Evolutionary conservation across 2,888 invertebrate species (phyloP).

Genomic region (Pollenia labialis): DNA sequence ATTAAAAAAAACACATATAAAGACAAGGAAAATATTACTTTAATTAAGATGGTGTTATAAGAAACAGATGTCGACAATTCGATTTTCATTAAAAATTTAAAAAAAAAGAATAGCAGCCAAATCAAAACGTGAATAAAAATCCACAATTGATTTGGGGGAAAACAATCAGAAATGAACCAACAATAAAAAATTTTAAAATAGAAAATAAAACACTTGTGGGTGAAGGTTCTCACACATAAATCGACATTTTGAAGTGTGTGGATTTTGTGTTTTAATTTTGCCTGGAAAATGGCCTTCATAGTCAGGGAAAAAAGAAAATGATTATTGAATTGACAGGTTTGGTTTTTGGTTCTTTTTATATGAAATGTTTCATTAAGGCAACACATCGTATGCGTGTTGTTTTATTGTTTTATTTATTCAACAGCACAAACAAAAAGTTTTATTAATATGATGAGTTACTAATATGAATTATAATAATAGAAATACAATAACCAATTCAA

Average conservation of each 20-base stretch:
- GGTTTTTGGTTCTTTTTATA: background rate
- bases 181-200: slow-evolving; percentile 31
- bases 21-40: slow-evolving; percentile 24
- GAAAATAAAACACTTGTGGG: slow-evolving; percentile 69
- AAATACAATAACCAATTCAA: slow-evolving; percentile 14
- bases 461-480: background rate
- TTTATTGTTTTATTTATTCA: background rate
- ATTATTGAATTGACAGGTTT: slow-evolving; percentile 66
- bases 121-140: slow-evolving; percentile 46
- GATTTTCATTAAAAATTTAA: slow-evolving; percentile 26
- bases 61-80: slow-evolving; percentile 69
- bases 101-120: slow-evolving; percentile 26
- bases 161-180: slow-evolving; percentile 10
- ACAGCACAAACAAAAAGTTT: background rate
- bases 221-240: slow-evolving; percentile 63
- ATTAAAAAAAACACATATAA: background rate
- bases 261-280: slow-evolving; percentile 14
- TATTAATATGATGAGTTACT: slow-evolving; percentile 15
- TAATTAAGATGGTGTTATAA: slow-evolving; percentile 72
- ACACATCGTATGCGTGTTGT: slow-evolving; percentile 12
- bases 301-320: slow-evolving; percentile 42
- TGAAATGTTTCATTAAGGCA: background rate
- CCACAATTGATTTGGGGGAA: slow-evolving; percentile 34
- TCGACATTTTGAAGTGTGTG: slow-evolving; percentile 69
- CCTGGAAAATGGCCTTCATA: slow-evolving; percentile 60